Base-by-base conservation (phyloP, 2,888 invertebrate species). In the Orchesellides sinensis region DNA sequence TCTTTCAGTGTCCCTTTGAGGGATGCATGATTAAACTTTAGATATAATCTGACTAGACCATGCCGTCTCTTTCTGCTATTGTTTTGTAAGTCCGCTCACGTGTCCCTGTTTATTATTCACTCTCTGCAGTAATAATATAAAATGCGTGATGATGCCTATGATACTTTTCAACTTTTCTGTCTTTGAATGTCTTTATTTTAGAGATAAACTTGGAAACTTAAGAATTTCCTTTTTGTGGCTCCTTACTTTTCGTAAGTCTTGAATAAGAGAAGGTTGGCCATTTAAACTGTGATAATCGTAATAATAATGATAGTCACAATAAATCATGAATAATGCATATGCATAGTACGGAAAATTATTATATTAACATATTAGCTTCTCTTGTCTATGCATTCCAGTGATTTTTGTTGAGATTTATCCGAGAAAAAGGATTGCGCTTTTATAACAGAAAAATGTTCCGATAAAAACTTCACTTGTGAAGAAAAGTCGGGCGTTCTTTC, bases 1-100 rank as follows among this genome's bases (percentile, higher is more conserved):
- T 17, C 52, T 21, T 21, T 52, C 12, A 52, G 21, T n/a, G 14
- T 40, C 40, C n/a, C n/a, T n/a, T n/a, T n/a, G n/a, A n/a, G n/a
- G n/a, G n/a, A n/a, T n/a, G n/a, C n/a, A n/a, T n/a, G n/a, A n/a
- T n/a, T n/a, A n/a, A n/a, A n/a, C n/a, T n/a, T n/a, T n/a, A n/a
- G n/a, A n/a, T n/a, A n/a, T n/a, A n/a, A n/a, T n/a, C n/a, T n/a
- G n/a, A n/a, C n/a, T n/a, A n/a, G n/a, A n/a, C n/a, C n/a, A n/a
- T n/a, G n/a, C 25, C 6, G 19, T 32, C 12, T 21, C 14, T 23
- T 54, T 61, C n/a, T 29, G 3, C 32, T n/a, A 61, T 61, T 40
- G n/a, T 52, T 35, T 66, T 75, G 25, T 56, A 65, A 75, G 75
- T 75, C 75, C 75, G 56, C 65, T 75, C 75, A 75, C 75, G 75